Evolutionary conservation across 2,888 invertebrate genomes (phyloP).

Genomic region (Yponomeuta malinellus): DNA sequence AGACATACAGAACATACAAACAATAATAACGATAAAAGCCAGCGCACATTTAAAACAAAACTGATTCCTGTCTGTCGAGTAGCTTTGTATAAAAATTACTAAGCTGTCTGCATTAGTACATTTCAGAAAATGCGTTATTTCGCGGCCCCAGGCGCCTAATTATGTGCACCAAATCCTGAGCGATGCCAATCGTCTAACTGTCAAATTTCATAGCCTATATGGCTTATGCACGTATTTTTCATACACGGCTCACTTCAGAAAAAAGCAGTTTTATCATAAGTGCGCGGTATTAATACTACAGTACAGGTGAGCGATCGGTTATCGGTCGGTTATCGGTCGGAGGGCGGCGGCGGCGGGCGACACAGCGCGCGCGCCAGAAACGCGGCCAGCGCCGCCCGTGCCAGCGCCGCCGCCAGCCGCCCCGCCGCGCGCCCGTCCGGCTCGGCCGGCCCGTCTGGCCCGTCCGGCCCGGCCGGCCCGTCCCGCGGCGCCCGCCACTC

Average conservation of each 20-base stretch:
- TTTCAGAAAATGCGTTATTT: too few species aligned
- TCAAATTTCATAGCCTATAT: too few species aligned
- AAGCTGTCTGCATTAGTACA: too few species aligned
- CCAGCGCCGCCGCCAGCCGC: conserved; percentile 19
- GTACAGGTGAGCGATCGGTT: conserved; percentile 15
- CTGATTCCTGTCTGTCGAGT: too few species aligned
- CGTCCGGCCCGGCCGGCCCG: conserved; percentile 13
- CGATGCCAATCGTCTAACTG: too few species aligned
- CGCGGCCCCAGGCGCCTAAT: too few species aligned
- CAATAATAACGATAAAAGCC: too few species aligned
- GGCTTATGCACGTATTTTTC: too few species aligned
- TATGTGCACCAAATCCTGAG: too few species aligned
- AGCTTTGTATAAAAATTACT: too few species aligned
- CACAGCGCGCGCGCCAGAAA: conserved; percentile 19
- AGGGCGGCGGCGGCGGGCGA: conserved; percentile 1
- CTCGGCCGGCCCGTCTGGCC: not conserved
- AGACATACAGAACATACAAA: not conserved
- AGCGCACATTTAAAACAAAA: too few species aligned
- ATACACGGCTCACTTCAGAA: too few species aligned
- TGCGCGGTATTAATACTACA: conserved; percentile 8
- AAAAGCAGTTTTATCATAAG: not conserved
- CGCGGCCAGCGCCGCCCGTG: conserved; percentile 19
- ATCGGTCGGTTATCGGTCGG: conserved; percentile 15
- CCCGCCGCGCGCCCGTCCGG: conserved; percentile 1
- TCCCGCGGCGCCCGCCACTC: not conserved